phyloP scores from a whole-genome alignment of 2,797 vertebrate species.

The Periophthalmus magnuspinnatus region DNA sequence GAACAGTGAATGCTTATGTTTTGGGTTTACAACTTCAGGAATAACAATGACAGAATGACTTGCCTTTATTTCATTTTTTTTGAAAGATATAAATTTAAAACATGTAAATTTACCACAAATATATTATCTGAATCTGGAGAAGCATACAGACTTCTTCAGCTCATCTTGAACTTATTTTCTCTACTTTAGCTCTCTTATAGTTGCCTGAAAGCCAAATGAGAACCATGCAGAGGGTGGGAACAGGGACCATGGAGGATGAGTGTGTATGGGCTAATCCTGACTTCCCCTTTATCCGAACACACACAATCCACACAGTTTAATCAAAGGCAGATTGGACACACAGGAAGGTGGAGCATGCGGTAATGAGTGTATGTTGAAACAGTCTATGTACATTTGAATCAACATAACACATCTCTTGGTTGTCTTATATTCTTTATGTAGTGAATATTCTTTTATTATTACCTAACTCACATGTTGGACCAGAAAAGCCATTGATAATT shows the following conservation, averaged over 20 bases:
- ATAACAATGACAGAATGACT: background rate
- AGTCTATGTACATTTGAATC: slow-evolving; percentile 14
- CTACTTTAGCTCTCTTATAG: slow-evolving; percentile 26
- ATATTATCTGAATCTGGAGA: slow-evolving; percentile 21
- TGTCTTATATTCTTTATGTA: slow-evolving; percentile 5
- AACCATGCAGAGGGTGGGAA: slow-evolving; percentile 57
- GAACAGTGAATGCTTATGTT: background rate
- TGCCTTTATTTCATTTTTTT: background rate
- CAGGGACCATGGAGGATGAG: slow-evolving; percentile 42
- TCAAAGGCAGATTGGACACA: slow-evolving; percentile 54
- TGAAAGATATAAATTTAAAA: background rate
- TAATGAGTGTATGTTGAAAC: slow-evolving; percentile 52
- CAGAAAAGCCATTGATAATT: no score
- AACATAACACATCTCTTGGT: slow-evolving; percentile 8
- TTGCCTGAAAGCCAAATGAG: slow-evolving; percentile 61
- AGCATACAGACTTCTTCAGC: slow-evolving; percentile 27
- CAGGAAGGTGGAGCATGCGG: slow-evolving; percentile 39
- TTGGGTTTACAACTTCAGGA: background rate
- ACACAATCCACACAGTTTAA: slow-evolving; percentile 38
- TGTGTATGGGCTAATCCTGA: slow-evolving; percentile 40
- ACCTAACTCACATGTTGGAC: slow-evolving; percentile 23
- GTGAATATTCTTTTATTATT: slow-evolving; percentile 23
- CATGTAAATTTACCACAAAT: slow-evolving; percentile 20
- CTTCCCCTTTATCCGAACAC: slow-evolving; percentile 25
- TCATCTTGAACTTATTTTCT: slow-evolving; percentile 72